phyloP scores from a whole-genome alignment of 53 echinoderm and acorn worm genomes.

The Holothuria scabra region DNA sequence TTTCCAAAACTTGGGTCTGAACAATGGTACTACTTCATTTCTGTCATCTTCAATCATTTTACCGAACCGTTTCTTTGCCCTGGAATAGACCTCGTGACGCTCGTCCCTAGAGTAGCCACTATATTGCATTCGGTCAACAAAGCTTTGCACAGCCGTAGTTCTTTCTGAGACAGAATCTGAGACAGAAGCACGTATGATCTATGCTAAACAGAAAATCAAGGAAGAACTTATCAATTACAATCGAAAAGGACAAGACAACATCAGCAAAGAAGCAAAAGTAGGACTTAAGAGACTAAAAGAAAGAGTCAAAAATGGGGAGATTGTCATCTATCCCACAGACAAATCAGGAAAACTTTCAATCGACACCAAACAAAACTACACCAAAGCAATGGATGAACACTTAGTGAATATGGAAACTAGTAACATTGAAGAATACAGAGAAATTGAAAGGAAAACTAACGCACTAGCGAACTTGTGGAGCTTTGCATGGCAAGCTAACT shows the following conservation, averaged over 20 bases:
- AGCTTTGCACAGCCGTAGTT: too few species aligned
- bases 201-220: too few species aligned
- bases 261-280: background rate
- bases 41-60: too few species aligned
- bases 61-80: too few species aligned
- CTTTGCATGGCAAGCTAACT: background rate
- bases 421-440: constrained; percentile 21
- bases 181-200: too few species aligned
- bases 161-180: too few species aligned
- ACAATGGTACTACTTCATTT: too few species aligned
- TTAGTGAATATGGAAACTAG: background rate
- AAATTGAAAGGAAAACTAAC: constrained; percentile 2
- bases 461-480: constrained; percentile 12
- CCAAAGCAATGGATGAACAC: constrained; percentile 23
- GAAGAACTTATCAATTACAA: too few species aligned
- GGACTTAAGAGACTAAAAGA: background rate
- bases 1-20: too few species aligned
- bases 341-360: constrained; percentile 18
- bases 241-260: constrained; percentile 13
- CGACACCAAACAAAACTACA: constrained; percentile 2
- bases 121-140: too few species aligned
- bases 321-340: constrained; percentile 1
- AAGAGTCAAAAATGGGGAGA: background rate
- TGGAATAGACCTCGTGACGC: too few species aligned
- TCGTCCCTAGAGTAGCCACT: too few species aligned